Evolutionary conservation across 2,113 vertebrate species (phyloP), one percentile per base, ranked within the genome.

Genomic region (Phalacrocorax aristotelis): DNA sequence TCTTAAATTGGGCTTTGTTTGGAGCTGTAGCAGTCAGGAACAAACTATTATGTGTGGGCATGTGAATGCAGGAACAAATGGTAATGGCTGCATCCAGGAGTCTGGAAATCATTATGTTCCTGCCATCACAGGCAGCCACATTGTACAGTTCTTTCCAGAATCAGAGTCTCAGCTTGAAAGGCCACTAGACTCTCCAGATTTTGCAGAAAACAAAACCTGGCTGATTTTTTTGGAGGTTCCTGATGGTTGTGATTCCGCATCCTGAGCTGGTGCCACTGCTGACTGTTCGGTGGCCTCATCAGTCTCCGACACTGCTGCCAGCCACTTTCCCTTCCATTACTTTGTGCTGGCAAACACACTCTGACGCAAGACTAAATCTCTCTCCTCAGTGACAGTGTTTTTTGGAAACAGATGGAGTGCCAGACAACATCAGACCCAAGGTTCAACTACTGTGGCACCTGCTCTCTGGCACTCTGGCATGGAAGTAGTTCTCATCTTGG

Each of bases 91-190:
- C 75, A 80, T 86, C 58, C 78, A 94, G 83, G 62, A 90, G 46
- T 91, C 96, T 94, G 96, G 93, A 96, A 96, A 69, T 69, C 40
- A 51, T 95, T 80, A 93, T 65, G 40, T 72, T 93, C 1, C 6
- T 54, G 18, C 84, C 74, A 69, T 94, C 57, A 57, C 22, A 65
- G 87, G 54, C 82, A 90, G 40, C 40, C 44, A 65, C 87, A 83
- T 46, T 46, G 27, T 55, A 93, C 32, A 40, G 40, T 44, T 71
- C 44, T 69, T 84, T 93, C 52, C 61, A 87, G 52, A 82, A 79
- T 29, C 66, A 42, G 14, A 55, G 30, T 29, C n/a, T 82, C 34
- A 68, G 55, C 48, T 71, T 87, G 52, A 64, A 93, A 48, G 40
- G 9, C 34, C 19, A 17, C 78, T 74, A 61, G 40, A 54, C 25